Evolutionary conservation across 2,888 invertebrate genomes (phyloP), one percentile per base, ranked within the genome.

Genomic region (Phoenoteleia sp.): DNA sequence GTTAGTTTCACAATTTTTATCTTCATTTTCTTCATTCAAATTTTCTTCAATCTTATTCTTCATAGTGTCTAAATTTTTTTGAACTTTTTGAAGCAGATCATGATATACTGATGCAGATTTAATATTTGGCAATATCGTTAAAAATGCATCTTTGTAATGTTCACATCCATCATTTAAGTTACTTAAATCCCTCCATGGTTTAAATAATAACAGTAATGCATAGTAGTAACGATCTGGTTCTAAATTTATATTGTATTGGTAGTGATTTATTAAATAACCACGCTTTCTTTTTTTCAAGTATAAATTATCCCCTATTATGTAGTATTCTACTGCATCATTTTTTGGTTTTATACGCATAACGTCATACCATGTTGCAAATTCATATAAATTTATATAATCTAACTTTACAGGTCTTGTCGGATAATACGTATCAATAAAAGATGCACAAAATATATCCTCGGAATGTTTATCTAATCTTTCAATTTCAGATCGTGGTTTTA

Each of bases 191-290:
- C n/a, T n/a, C n/a, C n/a, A n/a, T n/a, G n/a, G n/a, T n/a, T n/a
- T n/a, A n/a, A n/a, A n/a, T n/a, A n/a, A n/a, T n/a, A n/a, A n/a
- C n/a, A n/a, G n/a, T n/a, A n/a, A n/a, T n/a, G n/a, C n/a, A n/a
- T n/a, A n/a, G n/a, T n/a, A n/a, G n/a, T n/a, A n/a, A n/a, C n/a
- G n/a, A n/a, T n/a, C n/a, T 11, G 75, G 74, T 42, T 87, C 29
- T 39, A 7, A 62, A 29, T 60, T 52, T 4, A 71, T 39, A 75
- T 84, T 75, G 19, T 81, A 42, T 23, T 33, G 67, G 33, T 81
- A 90, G 74, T 90, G 90, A 81, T 90, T 91, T 1, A 92, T 88
- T 3, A 90, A 79, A 86, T 88, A 89, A 39, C 89, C 85, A 9
- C 80, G 17, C 3, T 39, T 42, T 42, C 62, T 64, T n/a, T n/a